Conservation (phyloP, 2,113 vertebrate species). For the Papio anubis region DNA sequence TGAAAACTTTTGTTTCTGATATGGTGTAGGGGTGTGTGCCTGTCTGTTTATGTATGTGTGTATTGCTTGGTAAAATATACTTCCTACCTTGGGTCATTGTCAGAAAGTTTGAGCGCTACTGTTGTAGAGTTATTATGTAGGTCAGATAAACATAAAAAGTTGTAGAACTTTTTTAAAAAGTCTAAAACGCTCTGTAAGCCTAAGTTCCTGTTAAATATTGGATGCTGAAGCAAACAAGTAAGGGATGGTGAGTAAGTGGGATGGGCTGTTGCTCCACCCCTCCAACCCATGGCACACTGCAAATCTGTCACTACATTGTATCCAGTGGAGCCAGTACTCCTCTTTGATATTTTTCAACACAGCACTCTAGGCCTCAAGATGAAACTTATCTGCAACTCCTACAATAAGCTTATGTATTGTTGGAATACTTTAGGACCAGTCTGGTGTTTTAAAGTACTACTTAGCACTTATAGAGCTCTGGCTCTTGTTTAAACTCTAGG, state of each 20-base stretch:
- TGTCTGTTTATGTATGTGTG: background rate
- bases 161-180: background rate
- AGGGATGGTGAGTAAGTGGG: background rate
- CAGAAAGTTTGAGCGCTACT: background rate
- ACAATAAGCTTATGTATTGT: background rate
- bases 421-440: background rate
- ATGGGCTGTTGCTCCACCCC: background rate
- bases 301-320: background rate
- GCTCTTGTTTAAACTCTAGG: background rate
- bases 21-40: background rate
- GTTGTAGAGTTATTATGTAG: background rate
- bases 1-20: conserved; percentile 8
- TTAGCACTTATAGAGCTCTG: background rate
- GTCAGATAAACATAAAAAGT: background rate
- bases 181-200: background rate
- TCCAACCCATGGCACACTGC: no score
- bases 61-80: background rate
- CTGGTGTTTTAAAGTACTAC: background rate
- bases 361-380: background rate
- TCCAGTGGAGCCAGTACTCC: background rate
- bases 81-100: background rate
- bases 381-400: background rate
- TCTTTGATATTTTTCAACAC: background rate
- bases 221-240: background rate
- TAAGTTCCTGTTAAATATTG: background rate